Evolutionary conservation across 2,113 vertebrate species (phyloP), one percentile per base, ranked within the genome.

Genomic region (Lates calcarifer): DNA sequence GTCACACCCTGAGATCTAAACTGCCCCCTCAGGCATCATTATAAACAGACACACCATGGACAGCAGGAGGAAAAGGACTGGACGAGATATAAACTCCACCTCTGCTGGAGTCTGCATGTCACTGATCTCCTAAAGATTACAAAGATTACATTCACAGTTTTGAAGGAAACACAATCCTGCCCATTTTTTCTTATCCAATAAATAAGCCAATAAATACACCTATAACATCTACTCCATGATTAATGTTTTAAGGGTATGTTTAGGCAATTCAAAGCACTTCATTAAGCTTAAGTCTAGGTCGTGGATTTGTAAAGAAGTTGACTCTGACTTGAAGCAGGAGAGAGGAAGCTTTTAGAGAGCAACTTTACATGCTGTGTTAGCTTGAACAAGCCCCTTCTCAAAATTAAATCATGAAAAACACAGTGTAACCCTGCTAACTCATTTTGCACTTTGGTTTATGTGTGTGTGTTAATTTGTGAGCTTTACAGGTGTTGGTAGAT

Each of bases 31-130:
- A 57, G 57, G 51, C 55, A 55, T 58, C n/a, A 29, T 51, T 43
- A 51, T 4, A 51, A 14, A 64, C 14, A 3, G 75, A 69, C 18
- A 31, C 35, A 31, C 8, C 7, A 39, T 65, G 67, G 80, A 73
- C 76, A 69, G 67, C 78, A 79, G 63, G 65, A 68, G 71, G 75
- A 73, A 18, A 60, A 74, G 6, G 57, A 78, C 64, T 7, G 6
- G n/a, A 22, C 20, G 18, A 62, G 26, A 43, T 3, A 33, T 10
- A 51, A 49, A 1, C 15, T 43, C 24, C 17, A 5, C n/a, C 15
- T 55, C 14, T 41, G 51, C 33, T 56, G 22, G 12, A 63, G n/a
- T 55, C 51, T 24, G n/a, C 3, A 3, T 55, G n/a, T 55, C n/a
- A 13, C 12, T 24, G 1, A 13, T 26, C n/a, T 26, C 45, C 41